These are phyloP conservation scores for Centruroides sculpturatus DNA, from an alignment of 1,140 invertebrate genomes.

Conservation along the genomic window DNA sequence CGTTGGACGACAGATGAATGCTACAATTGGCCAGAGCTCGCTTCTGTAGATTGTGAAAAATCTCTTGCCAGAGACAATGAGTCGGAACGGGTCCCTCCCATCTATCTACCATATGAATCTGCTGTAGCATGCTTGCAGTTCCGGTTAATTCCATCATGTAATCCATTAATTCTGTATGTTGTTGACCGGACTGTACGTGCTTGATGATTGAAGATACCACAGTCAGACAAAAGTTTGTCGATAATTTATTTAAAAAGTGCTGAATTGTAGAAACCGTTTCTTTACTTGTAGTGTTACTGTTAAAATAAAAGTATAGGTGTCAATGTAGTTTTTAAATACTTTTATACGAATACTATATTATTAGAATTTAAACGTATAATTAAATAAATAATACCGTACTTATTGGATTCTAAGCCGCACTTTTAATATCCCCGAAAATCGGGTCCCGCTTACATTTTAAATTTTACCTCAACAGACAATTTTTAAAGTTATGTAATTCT, in stretches of 20 bases:
- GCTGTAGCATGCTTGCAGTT: constrained; percentile 1
- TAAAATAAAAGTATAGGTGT: not conserved
- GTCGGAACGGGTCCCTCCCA: constrained; percentile 10
- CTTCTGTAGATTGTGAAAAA: constrained; percentile 8
- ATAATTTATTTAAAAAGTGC: constrained; percentile 4
- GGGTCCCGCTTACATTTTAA: too few species aligned
- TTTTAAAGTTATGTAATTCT: too few species aligned
- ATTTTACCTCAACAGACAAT: too few species aligned
- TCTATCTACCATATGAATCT: constrained; percentile 4
- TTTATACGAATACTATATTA: too few species aligned
- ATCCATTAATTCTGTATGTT: not conserved
- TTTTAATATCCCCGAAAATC: too few species aligned
- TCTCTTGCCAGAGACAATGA: constrained; percentile 11
- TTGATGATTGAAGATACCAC: constrained; percentile 1
- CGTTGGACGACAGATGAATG: constrained; percentile 1
- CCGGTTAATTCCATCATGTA: constrained; percentile 7
- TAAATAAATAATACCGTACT: too few species aligned
- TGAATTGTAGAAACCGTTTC: not conserved
- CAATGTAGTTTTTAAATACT: not conserved
- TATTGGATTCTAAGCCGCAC: too few species aligned
- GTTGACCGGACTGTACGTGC: constrained; percentile 3
- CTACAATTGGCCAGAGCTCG: constrained; percentile 2
- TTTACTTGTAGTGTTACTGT: not conserved
- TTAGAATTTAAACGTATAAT: too few species aligned
- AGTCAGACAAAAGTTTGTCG: constrained; percentile 9